A percentile compares a stretch with the other conserved stretches of the same genome.
Evolutionary conservation across 37 sponge, comb jelly and placozoan genomes (phyloP).

Genomic region (Lycopodina hypogea): DNA sequence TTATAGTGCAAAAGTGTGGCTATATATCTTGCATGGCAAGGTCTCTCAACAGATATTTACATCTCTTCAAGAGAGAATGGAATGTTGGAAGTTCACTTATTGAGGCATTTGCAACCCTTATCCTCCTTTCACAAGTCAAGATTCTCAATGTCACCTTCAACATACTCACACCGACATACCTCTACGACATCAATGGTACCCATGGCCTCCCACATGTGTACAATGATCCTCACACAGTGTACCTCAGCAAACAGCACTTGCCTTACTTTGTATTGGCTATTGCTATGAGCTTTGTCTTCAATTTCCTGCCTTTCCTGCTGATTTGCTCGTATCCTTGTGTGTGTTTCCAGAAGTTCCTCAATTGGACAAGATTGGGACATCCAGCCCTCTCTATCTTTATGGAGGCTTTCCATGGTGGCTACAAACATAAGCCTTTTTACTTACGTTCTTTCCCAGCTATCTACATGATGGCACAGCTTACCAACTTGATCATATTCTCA

Average conservation of each 20-base stretch:
- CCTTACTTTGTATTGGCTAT: conserved; percentile 11
- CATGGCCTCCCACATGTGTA: background rate
- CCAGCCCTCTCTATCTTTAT: conserved; percentile 14
- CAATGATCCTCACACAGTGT: background rate
- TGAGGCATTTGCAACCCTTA: conserved; percentile 4
- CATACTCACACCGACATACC: background rate
- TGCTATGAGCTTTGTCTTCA: conserved; percentile 16
- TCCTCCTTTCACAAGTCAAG: conserved; percentile 10
- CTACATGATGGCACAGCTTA: conserved; percentile 13
- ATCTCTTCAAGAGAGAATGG: conserved; percentile 7
- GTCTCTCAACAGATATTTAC: background rate
- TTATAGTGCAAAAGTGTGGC: background rate
- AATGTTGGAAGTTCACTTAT: background rate
- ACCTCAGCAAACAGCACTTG: conserved; percentile 3
- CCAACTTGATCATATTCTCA: background rate
- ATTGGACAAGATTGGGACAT: background rate
- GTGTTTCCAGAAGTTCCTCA: conserved; percentile 8
- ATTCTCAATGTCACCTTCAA: background rate
- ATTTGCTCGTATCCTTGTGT: conserved; percentile 4
- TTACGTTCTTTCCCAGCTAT: conserved; percentile 13
- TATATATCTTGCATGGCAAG: background rate
- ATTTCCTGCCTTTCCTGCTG: background rate
- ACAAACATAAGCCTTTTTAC: conserved; percentile 20
- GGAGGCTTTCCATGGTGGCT: conserved; percentile 43
- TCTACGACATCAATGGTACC: background rate